phyloP scores from a whole-genome alignment of 2,888 invertebrate genomes.

The Andrena fulva region DNA sequence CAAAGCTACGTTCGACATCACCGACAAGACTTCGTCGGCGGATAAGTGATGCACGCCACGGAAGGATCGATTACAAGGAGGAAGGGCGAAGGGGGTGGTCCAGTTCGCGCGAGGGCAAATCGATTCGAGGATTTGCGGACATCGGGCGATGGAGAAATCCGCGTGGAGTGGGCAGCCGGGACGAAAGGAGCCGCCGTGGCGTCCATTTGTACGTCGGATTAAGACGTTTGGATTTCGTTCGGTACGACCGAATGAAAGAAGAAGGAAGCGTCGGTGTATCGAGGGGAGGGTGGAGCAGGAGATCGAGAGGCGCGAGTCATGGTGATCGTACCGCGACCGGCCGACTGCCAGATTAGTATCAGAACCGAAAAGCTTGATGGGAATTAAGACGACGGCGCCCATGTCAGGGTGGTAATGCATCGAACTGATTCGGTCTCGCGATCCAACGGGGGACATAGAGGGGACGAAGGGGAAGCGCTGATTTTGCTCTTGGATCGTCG shows the following conservation, averaged over 20 bases:
- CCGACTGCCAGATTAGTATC: slow-evolving; percentile 76
- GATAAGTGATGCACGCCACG: slow-evolving; percentile 13
- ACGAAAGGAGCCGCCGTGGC: slow-evolving; percentile 52
- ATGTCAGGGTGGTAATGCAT: slow-evolving; percentile 60
- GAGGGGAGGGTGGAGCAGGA: slow-evolving; percentile 9
- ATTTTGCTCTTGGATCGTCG: slow-evolving; percentile 28
- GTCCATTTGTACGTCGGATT: slow-evolving; percentile 73
- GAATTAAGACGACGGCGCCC: slow-evolving; percentile 71
- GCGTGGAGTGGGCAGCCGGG: slow-evolving; percentile 57
- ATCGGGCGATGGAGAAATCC: slow-evolving; percentile 30
- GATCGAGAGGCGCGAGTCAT: slow-evolving; percentile 60
- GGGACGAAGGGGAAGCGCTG: background rate
- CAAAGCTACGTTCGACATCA: background rate
- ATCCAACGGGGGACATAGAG: background rate
- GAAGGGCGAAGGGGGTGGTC: slow-evolving; percentile 51
- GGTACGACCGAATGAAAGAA: slow-evolving; percentile 55
- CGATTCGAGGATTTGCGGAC: slow-evolving; percentile 57
- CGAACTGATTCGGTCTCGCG: slow-evolving; percentile 60
- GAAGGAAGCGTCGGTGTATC: slow-evolving; percentile 19
- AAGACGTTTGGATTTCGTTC: slow-evolving; percentile 69
- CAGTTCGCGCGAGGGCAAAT: slow-evolving; percentile 48
- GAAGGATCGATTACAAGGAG: slow-evolving; percentile 57
- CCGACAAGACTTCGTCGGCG: slow-evolving; percentile 27
- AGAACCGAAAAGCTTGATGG: slow-evolving; percentile 67
- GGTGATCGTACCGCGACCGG: slow-evolving; percentile 68